Conservation (phyloP, 2,113 vertebrate species). For the Solenodon paradoxus region DNA sequence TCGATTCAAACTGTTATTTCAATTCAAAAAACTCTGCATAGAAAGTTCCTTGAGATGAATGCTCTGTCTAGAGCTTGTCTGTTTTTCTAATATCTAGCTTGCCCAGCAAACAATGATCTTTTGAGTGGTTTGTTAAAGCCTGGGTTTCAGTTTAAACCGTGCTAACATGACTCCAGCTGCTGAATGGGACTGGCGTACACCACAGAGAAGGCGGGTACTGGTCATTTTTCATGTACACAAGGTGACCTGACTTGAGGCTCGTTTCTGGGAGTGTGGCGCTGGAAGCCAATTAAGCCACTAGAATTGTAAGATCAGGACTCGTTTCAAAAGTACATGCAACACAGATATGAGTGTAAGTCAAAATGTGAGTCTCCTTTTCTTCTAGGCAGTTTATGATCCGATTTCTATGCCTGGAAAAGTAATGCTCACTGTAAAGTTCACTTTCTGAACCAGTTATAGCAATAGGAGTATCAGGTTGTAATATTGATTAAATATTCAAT, state of each 20-base stretch:
- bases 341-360: not conserved
- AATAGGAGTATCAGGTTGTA: not conserved
- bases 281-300: not conserved
- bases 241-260: not conserved
- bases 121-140: not conserved
- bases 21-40: not conserved
- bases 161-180: not conserved
- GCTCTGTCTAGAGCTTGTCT: not conserved
- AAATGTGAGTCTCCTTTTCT: not conserved
- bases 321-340: not conserved
- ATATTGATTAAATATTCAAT: not conserved
- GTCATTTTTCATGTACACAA: not conserved
- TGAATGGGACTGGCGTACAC: not conserved
- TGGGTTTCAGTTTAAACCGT: not conserved
- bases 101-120: not conserved
- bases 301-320: not conserved
- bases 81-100: not conserved
- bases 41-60: not conserved
- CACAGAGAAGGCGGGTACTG: not conserved
- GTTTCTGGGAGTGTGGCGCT: not conserved
- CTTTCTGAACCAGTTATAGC: not conserved
- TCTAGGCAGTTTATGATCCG: not conserved
- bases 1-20: not conserved
- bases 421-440: not conserved
- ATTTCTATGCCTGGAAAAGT: conserved; percentile 19